phyloP scores from a whole-genome alignment of 2,797 vertebrate species.

The Crenichthys baileyi region DNA sequence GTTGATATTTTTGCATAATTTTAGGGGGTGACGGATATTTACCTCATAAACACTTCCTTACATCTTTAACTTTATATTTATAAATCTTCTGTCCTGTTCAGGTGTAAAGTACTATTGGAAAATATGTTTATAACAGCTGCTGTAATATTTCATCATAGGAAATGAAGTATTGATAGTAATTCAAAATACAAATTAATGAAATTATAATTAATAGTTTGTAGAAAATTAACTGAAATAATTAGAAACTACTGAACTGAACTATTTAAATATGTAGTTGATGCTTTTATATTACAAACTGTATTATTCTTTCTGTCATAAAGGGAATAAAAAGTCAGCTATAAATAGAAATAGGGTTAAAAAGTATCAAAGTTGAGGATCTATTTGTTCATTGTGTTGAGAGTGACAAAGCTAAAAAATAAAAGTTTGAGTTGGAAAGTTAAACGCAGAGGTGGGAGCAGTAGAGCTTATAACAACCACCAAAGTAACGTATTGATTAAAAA shows the following conservation, averaged over 20 bases:
- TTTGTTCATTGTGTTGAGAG: slow-evolving; percentile 10
- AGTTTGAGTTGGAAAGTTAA: slow-evolving; percentile 25
- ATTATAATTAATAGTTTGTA: too few species aligned
- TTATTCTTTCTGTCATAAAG: background rate
- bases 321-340: background rate
- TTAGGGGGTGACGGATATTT: background rate
- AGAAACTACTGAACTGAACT: background rate
- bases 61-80: background rate
- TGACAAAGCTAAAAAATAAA: slow-evolving; percentile 35
- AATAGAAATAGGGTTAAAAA: background rate
- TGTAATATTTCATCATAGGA: background rate
- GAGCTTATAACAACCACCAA: background rate
- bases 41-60: too few species aligned
- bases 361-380: background rate
- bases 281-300: background rate
- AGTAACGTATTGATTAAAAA: background rate
- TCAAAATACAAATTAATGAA: background rate
- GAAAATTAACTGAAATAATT: background rate
- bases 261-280: background rate
- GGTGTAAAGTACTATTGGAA: background rate
- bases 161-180: background rate
- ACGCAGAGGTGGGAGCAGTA: background rate
- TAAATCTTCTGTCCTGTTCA: background rate
- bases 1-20: background rate
- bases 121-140: background rate